Conservation (phyloP, 2,888 invertebrate genomes). For the Drosophila anomalata region DNA sequence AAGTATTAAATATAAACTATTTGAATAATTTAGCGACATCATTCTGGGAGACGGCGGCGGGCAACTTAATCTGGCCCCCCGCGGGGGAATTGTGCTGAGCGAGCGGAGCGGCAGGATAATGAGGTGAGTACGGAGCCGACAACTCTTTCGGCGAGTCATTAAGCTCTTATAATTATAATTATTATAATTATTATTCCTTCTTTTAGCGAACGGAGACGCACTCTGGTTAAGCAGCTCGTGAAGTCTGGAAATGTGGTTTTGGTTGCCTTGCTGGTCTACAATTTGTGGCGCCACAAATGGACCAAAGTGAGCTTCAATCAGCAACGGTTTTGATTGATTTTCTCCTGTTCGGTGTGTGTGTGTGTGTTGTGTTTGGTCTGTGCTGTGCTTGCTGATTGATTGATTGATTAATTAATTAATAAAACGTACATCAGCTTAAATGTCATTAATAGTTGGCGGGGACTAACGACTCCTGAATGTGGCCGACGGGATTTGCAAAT, state of each 20-base stretch:
- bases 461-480: constrained; percentile 35
- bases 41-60: constrained; percentile 18
- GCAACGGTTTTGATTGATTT: constrained; percentile 57
- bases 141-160: constrained; percentile 1
- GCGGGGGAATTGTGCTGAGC: constrained; percentile 59
- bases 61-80: constrained; percentile 51
- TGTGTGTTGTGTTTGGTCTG: constrained; percentile 1
- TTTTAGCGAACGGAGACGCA: constrained; percentile 77
- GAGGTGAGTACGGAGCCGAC: constrained; percentile 48
- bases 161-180: constrained; percentile 1
- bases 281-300: constrained; percentile 83
- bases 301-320: constrained; percentile 81
- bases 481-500: constrained; percentile 44
- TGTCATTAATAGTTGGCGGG: constrained; percentile 59
- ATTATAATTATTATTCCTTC: not conserved
- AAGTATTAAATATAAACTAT: constrained; percentile 43
- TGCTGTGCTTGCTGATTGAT: constrained; percentile 40
- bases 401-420: constrained; percentile 71
- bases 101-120: constrained; percentile 28
- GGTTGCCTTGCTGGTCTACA: constrained; percentile 80
- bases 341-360: constrained; percentile 3
- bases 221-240: constrained; percentile 74
- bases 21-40: constrained; percentile 47
- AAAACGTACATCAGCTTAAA: constrained; percentile 37
- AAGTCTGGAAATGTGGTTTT: constrained; percentile 81